Base-by-base conservation (phyloP, 2,888 invertebrate genomes). In the Apodemia mormo region DNA sequence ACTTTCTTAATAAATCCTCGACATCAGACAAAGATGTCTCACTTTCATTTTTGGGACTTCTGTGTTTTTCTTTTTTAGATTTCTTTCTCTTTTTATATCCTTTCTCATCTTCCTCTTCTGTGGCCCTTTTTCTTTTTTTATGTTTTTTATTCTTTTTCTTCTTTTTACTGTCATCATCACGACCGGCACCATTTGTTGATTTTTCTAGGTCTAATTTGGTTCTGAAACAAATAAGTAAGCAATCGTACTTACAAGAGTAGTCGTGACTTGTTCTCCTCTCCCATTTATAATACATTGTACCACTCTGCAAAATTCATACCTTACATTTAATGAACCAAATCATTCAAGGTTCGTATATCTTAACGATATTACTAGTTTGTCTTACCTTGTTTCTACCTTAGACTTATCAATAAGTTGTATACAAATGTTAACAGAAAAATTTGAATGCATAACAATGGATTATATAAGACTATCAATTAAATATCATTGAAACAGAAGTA, bases 81-180 rank as follows among this genome's bases (percentile, higher is more conserved):
- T 88, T 91, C 78, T 86, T 90, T 80, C 94, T 95, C 81, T 95
- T 96, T 78, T 95, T 95, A 67, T 87, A 80, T 65, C 83, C 88
- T 73, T 90, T 90, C 71, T 89, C 89, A 49, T 94, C 94, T n/a
- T 87, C 83, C 72, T 94, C 95, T 33, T 94, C 94, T 2, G 82
- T 78, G 75, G 94, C 95, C 77, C 95, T 94, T 81, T 96, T 96
- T 77, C 95, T 95, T 85, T 96, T 97, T 82, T 96, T 96, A 78
- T 95, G 94, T 76, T 95, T 95, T 77, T 94, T 95, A 56, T 82
- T 84, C 74, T 94, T 95, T 78, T 94, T 95, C 76, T 88, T 93
- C 75, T 92, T 94, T 75, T 86, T 92, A 22, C 69, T 77, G 61
- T 88, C 88, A n/a, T 88, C 87, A 30, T 88, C 86, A 64, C 81